Evolutionary conservation across 1,140 invertebrate genomes (phyloP).

Genomic region (Lordiphosa mommai): DNA sequence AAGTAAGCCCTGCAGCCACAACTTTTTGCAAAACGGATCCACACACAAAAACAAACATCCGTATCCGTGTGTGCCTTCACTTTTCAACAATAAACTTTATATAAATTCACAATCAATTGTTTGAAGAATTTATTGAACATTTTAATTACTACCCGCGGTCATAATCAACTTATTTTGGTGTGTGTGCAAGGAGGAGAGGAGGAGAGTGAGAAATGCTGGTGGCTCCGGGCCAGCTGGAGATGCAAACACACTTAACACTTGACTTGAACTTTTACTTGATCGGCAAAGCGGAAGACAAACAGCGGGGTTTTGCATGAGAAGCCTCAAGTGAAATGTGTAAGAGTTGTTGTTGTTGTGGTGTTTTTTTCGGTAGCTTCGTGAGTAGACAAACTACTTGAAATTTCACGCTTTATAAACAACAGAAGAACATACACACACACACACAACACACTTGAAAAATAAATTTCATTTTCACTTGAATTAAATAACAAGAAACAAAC

Average conservation of each 20-base stretch:
- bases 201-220: background rate
- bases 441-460: slow-evolving; percentile 31
- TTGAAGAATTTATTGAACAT: slow-evolving; percentile 60
- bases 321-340: slow-evolving; percentile 55
- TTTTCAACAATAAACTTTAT: slow-evolving; percentile 6
- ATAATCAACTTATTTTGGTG: slow-evolving; percentile 30
- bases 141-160: slow-evolving; percentile 67
- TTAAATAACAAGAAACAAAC: slow-evolving; percentile 72
- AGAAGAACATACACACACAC: slow-evolving; percentile 14
- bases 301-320: slow-evolving; percentile 65
- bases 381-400: slow-evolving; percentile 67
- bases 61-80: background rate
- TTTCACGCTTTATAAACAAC: slow-evolving; percentile 72
- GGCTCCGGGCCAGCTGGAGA: slow-evolving; percentile 25
- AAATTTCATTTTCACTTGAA: slow-evolving; percentile 75
- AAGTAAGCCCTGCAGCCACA: no score
- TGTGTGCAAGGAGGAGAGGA: slow-evolving; percentile 1
- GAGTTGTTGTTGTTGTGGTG: slow-evolving; percentile 8
- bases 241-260: slow-evolving; percentile 8
- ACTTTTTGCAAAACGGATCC: no score
- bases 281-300: slow-evolving; percentile 35
- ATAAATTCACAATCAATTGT: slow-evolving; percentile 22
- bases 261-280: slow-evolving; percentile 20
- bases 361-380: slow-evolving; percentile 67
- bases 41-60: background rate